Conservation (phyloP, 2,113 vertebrate species). For the Oncorhynchus nerka region DNA sequence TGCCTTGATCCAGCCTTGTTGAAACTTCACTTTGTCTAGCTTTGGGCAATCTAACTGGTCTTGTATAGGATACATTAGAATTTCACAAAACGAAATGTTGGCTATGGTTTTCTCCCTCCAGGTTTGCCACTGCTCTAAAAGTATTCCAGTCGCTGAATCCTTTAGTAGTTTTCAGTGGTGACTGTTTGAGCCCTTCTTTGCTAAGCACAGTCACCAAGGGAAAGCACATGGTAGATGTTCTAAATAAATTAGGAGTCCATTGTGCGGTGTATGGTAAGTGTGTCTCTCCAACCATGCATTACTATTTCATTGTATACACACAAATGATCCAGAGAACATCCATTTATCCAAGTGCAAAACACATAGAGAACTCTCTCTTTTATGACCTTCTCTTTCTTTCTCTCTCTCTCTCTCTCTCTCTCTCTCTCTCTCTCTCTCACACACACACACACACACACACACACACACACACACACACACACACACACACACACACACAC, state of each 20-base stretch:
- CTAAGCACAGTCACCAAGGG: constrained; percentile 51
- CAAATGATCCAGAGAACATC: too few relatives aligned
- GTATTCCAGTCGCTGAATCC: constrained; percentile 38
- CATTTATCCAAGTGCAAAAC: background rate
- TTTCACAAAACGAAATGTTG: background rate
- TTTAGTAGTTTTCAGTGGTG: constrained; percentile 51
- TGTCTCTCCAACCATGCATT: constrained; percentile 17
- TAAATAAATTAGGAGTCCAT: constrained; percentile 53
- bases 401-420: background rate
- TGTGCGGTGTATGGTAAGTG: constrained; percentile 55
- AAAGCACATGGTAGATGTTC: constrained; percentile 50
- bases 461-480: background rate
- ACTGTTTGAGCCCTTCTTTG: constrained; percentile 53
- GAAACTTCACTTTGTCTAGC: background rate
- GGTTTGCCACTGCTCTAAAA: constrained; percentile 47
- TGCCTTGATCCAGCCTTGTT: background rate
- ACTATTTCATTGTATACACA: constrained; percentile 23
- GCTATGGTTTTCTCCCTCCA: background rate
- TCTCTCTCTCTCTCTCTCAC: background rate
- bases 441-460: background rate
- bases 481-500: background rate
- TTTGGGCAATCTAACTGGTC: background rate
- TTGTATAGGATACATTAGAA: too few relatives aligned
- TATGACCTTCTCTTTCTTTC: background rate
- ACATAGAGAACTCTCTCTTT: background rate